Evolutionary conservation across 2,888 invertebrate species (phyloP), one percentile per base, ranked within the genome.

Genomic region (Monoplex corrugatus): DNA sequence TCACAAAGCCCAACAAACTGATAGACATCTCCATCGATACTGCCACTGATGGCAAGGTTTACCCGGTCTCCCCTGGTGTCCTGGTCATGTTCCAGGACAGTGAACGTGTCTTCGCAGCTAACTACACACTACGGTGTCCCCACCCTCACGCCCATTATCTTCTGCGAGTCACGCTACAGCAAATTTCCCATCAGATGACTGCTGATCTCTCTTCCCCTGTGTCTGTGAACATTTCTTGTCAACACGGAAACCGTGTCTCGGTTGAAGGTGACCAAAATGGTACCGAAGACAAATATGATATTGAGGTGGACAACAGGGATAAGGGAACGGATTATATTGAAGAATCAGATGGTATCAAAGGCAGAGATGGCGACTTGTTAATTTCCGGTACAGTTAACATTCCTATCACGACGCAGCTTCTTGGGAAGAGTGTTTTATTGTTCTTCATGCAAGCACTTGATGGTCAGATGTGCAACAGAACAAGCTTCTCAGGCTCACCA

Each of bases 91-190:
- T 75, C 44, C 72, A 75, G 75, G 72, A 87, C 75, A 75, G 72
- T 8, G n/a, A 68, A 44, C 68, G 44, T 6, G 72, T 68, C 0
- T 68, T 87, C 44, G 0, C 16, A 13, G 44, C 72, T 16, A 75
- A 87, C 72, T 87, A 57, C 75, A 75, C 86, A 16, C 86, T 87
- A 19, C 72, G n/a, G 3, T 87, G 86, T 44, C 40, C 86, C 1
- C 23, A 28, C 13, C 16, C 13, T 3, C 23, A 32, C 19, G 86
- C 28, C 32, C 2, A 44, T 2, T 72, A 87, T 23, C 32, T 87
- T 23, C 86, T 87, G 44, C 23, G 28, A 28, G 75, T 68, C 8
- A 38, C 35, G 28, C 72, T 75, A 2, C 5, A 68, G 19, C 86
- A 86, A 23, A 28, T 68, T 8, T 44, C 16, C 28, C 86, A 72